phyloP scores from a whole-genome alignment of 2,797 vertebrate species.

The Rhabdomys pumilio region DNA sequence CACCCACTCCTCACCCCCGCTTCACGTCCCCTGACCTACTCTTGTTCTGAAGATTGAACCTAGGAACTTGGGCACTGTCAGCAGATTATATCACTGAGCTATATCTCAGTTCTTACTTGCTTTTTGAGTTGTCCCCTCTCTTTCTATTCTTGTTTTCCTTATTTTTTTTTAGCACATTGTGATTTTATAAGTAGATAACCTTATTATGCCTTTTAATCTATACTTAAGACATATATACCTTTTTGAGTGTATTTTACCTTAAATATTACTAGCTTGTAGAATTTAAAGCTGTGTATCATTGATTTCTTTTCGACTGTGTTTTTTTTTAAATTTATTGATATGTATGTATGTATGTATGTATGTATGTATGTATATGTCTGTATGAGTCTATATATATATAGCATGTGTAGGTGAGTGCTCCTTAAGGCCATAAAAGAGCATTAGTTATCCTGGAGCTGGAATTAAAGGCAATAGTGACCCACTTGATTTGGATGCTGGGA shows the following conservation, averaged over 20 bases:
- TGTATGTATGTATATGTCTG: neutral
- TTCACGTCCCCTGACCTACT: neutral
- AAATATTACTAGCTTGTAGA: slow-evolving; percentile 30
- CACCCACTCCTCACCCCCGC: no score
- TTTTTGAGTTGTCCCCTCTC: slow-evolving; percentile 7
- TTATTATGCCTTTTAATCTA: slow-evolving; percentile 23
- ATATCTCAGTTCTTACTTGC: neutral
- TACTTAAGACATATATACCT: slow-evolving; percentile 28
- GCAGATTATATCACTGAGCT: neutral
- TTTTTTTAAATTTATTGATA: neutral
- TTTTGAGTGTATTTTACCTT: slow-evolving; percentile 14
- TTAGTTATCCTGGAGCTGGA: neutral
- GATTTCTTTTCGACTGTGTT: neutral
- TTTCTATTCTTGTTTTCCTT: slow-evolving; percentile 4
- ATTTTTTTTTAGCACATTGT: slow-evolving; percentile 50
- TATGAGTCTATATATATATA: neutral
- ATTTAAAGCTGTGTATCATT: slow-evolving; percentile 28
- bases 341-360: neutral
- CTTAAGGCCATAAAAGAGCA: neutral
- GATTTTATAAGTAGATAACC: slow-evolving; percentile 44
- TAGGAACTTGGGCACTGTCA: neutral
- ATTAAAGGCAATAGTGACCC: neutral
- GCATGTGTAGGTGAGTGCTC: neutral
- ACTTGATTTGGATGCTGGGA: neutral
- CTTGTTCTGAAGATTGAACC: neutral